A percentile compares a stretch with the other conserved stretches of the same genome.
phyloP scores from a whole-genome alignment of 2,888 invertebrate genomes.

The Barypeithes pellucidus region DNA sequence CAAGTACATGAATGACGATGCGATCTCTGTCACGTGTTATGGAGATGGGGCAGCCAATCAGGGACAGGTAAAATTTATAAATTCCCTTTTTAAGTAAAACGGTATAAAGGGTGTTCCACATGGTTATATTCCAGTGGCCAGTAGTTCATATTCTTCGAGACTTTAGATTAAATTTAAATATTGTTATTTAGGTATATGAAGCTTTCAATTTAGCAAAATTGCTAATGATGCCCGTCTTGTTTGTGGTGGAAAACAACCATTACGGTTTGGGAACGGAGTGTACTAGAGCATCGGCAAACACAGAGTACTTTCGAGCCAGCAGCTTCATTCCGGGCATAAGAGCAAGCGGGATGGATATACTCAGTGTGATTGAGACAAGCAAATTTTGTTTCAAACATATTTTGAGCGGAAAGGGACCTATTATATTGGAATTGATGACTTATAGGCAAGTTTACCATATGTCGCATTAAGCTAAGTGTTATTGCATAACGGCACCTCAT shows the following conservation, averaged over 20 bases:
- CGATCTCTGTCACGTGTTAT: constrained; percentile 81
- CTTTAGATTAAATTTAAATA: constrained; percentile 62
- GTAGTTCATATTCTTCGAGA: too few relatives aligned
- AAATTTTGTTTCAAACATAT: constrained; percentile 78
- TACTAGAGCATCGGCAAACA: constrained; percentile 80
- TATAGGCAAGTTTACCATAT: constrained; percentile 72
- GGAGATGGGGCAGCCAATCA: constrained; percentile 87
- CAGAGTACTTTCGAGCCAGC: constrained; percentile 85
- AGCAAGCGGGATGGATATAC: constrained; percentile 88
- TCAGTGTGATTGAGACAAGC: constrained; percentile 81
- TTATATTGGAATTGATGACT: constrained; percentile 84
- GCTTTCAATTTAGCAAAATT: constrained; percentile 87
- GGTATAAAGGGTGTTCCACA: too few relatives aligned
- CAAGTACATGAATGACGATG: constrained; percentile 79
- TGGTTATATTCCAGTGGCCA: too few relatives aligned
- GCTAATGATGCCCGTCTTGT: constrained; percentile 85
- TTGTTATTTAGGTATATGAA: constrained; percentile 72
- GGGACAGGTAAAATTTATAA: constrained; percentile 82
- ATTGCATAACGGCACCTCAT: too few relatives aligned
- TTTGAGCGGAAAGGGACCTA: constrained; percentile 80
- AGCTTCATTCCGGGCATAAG: constrained; percentile 88
- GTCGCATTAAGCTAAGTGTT: too few relatives aligned
- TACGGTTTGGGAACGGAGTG: constrained; percentile 87
- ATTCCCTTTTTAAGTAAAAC: too few relatives aligned
- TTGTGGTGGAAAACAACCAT: constrained; percentile 89